Evolutionary conservation across 2,888 invertebrate species (phyloP).

Genomic region (Syrphus vitripennis): DNA sequence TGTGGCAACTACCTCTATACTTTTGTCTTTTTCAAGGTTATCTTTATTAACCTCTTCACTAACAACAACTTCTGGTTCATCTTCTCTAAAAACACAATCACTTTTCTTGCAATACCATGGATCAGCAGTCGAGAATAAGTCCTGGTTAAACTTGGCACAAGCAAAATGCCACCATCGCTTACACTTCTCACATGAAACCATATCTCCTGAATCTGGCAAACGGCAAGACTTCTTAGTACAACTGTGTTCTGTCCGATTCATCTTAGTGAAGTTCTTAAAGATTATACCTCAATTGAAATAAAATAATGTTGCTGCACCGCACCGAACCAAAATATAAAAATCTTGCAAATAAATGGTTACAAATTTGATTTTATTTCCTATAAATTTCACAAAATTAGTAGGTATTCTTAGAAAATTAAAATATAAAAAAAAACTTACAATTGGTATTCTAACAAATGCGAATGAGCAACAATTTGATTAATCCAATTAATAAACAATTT

Average conservation of each 20-base stretch:
- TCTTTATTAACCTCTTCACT: background rate
- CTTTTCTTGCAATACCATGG: background rate
- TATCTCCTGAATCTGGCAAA: background rate
- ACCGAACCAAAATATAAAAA: no score
- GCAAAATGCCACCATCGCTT: background rate
- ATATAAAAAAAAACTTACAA: no score
- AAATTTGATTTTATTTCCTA: no score
- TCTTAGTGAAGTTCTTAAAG: background rate
- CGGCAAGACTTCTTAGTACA: no score
- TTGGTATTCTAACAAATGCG: no score
- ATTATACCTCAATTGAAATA: background rate
- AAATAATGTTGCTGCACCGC: conserved; percentile 1
- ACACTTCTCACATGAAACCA: background rate
- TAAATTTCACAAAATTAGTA: no score
- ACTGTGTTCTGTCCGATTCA: no score
- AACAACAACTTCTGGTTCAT: background rate
- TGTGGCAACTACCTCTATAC: background rate
- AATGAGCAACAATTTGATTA: no score
- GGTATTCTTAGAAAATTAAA: no score
- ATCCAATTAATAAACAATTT: no score
- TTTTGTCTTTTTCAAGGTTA: background rate
- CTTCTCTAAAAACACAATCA: background rate
- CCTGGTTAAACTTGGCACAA: background rate
- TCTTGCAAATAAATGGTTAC: no score
- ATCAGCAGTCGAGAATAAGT: background rate